Evolutionary conservation across 2,888 invertebrate genomes (phyloP).

Genomic region (Chymomyza fuscimana): DNA sequence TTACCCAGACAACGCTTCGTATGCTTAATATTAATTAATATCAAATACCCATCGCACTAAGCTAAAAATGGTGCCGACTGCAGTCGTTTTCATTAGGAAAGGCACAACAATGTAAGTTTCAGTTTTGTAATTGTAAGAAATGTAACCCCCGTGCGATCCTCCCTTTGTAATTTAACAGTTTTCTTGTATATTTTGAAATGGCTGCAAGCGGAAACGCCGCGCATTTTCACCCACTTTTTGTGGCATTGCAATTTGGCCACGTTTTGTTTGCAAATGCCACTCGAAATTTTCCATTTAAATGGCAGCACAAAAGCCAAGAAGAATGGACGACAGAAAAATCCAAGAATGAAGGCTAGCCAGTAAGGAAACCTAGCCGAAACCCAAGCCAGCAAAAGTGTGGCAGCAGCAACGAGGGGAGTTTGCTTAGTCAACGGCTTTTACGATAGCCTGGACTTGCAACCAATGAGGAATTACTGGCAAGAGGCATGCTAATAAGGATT

Average conservation of each 20-base stretch:
- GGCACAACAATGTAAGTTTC: constrained; percentile 59
- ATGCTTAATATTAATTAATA: constrained; percentile 68
- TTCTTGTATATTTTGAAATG: constrained; percentile 28
- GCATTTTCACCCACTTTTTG: constrained; percentile 63
- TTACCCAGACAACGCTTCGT: constrained; percentile 31
- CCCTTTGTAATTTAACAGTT: constrained; percentile 39
- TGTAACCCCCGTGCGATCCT: constrained; percentile 37
- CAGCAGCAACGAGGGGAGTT: background rate
- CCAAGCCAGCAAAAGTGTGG: constrained; percentile 15
- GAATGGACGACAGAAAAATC: constrained; percentile 25
- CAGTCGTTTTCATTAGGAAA: constrained; percentile 61
- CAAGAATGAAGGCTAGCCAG: constrained; percentile 11
- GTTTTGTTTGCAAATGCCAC: constrained; percentile 68
- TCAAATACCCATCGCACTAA: constrained; percentile 54
- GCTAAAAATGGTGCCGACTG: constrained; percentile 48
- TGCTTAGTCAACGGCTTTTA: too few relatives aligned
- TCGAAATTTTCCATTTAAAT: constrained; percentile 67
- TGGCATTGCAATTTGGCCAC: constrained; percentile 46
- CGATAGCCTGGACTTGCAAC: too few relatives aligned
- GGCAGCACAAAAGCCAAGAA: constrained; percentile 40
- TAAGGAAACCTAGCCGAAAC: constrained; percentile 21
- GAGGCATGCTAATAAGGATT: too few relatives aligned
- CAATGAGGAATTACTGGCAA: too few relatives aligned
- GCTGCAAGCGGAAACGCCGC: constrained; percentile 19
- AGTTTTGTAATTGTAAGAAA: constrained; percentile 58